These are phyloP conservation scores for Phoenoteleia sp. DNA, from an alignment of 2,888 invertebrate genomes.

Conservation along the genomic window DNA sequence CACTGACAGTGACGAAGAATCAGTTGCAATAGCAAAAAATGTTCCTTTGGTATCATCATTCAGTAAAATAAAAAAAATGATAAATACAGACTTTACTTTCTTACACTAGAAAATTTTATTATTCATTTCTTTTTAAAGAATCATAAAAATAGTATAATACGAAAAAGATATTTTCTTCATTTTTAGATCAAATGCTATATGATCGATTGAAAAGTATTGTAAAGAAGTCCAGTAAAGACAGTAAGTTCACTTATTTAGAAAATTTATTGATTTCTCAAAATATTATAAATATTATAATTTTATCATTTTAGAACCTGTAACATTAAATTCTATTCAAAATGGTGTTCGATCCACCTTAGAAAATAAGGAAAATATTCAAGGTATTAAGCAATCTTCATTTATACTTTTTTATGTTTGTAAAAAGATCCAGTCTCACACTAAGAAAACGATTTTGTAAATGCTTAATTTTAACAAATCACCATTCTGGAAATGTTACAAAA, in stretches of 20 bases:
- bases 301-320: not conserved
- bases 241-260: not conserved
- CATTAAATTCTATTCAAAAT: not conserved
- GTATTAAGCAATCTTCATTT: not conserved
- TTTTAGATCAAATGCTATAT: not conserved
- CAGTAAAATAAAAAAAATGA: too few species aligned
- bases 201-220: not conserved
- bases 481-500: not conserved
- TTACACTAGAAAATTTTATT: too few species aligned
- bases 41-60: too few species aligned
- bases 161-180: too few species aligned
- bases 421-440: too few species aligned
- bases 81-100: too few species aligned
- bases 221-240: not conserved
- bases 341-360: not conserved
- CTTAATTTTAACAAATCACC: not conserved
- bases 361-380: not conserved
- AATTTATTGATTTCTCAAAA: not conserved
- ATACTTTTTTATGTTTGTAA: too few species aligned
- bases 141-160: too few species aligned
- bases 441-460: not conserved
- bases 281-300: not conserved
- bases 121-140: too few species aligned
- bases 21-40: too few species aligned
- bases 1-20: too few species aligned